Conservation (phyloP, 2,888 invertebrate species). For the Dynastes tityus region DNA sequence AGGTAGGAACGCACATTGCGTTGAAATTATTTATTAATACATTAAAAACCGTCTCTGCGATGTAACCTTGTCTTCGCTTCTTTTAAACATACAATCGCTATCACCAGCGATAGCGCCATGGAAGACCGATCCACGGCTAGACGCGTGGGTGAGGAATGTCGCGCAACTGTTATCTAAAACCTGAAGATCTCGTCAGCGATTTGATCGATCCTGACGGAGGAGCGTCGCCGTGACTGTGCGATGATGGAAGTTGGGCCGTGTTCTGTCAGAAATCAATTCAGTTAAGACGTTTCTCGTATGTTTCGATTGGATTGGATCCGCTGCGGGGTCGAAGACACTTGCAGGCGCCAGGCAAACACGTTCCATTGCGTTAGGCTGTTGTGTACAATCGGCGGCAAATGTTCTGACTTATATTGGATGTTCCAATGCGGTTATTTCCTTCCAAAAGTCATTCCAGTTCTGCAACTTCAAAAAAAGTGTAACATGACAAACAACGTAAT, state of each 20-base stretch:
- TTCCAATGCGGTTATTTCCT: neutral
- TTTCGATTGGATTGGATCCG: neutral
- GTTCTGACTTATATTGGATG: neutral
- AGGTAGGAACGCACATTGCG: neutral
- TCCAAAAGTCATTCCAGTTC: too few species aligned
- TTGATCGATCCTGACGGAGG: constrained; percentile 26
- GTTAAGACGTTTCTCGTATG: constrained; percentile 24
- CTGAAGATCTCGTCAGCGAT: constrained; percentile 21
- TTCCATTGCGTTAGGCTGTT: constrained; percentile 3
- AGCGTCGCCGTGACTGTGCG: neutral
- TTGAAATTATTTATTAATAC: too few species aligned
- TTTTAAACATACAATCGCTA: constrained; percentile 7
- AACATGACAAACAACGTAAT: too few species aligned
- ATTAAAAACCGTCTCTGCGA: too few species aligned
- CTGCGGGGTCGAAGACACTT: constrained; percentile 16
- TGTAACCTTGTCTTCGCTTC: constrained; percentile 12
- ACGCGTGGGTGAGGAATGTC: constrained; percentile 40
- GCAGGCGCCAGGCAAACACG: constrained; percentile 34
- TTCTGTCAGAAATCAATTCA: constrained; percentile 37
- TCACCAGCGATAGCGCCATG: constrained; percentile 17
- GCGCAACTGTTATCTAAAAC: constrained; percentile 41
- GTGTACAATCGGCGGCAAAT: constrained; percentile 12
- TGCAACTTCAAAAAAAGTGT: too few species aligned
- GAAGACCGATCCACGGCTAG: neutral
- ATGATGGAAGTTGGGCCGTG: constrained; percentile 29